Conservation (phyloP, 2,113 vertebrate genomes). For the Leucosticte australis region DNA sequence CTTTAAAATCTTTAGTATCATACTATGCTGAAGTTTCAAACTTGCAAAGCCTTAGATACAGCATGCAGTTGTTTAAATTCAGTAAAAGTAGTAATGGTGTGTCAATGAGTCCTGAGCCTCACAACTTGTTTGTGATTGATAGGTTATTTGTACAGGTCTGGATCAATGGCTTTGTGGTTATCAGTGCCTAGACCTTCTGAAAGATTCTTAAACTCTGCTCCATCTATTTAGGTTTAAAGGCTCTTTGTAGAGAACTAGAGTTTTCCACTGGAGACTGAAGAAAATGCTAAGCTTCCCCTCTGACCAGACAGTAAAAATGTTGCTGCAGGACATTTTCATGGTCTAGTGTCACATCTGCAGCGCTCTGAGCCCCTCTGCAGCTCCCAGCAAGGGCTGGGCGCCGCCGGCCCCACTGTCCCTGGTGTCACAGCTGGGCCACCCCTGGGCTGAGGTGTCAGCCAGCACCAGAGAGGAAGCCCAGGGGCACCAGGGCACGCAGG, state of each 20-base stretch:
- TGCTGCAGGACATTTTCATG: background rate
- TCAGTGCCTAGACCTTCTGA: background rate
- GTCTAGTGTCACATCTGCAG: background rate
- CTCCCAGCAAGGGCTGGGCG: background rate
- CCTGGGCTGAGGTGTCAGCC: background rate
- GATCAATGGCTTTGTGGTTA: background rate
- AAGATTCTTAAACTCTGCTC: background rate
- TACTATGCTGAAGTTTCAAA: background rate
- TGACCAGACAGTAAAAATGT: background rate
- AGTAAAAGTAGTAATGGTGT: too few species aligned
- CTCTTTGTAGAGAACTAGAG: background rate
- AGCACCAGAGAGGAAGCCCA: background rate
- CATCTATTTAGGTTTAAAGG: background rate
- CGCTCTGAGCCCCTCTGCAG: accelerated
- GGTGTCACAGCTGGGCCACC: background rate
- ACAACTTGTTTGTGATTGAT: background rate
- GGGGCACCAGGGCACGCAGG: accelerated
- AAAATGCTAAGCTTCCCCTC: background rate
- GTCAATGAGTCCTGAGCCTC: background rate
- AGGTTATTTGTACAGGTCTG: background rate
- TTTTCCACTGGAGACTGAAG: background rate
- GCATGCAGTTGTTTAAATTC: background rate
- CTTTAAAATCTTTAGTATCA: background rate
- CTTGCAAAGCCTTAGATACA: background rate
- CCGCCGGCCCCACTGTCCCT: background rate